Conservation (phyloP, 1,140 invertebrate genomes). For the Mesaphorura yosii region DNA sequence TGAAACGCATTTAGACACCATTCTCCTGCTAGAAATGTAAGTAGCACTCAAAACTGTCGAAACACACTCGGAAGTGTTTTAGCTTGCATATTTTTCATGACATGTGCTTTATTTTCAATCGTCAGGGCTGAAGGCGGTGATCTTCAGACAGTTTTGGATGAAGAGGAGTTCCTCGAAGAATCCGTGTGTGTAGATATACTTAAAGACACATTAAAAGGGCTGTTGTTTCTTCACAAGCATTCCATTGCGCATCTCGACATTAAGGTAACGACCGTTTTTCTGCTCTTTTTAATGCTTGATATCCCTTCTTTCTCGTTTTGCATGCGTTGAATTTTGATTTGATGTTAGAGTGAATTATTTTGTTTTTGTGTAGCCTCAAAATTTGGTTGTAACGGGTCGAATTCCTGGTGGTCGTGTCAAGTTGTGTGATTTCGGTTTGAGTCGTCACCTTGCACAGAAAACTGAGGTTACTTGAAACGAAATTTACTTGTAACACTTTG, state of each 20-base stretch:
- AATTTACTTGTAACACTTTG: not conserved
- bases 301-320: slow-evolving; percentile 6
- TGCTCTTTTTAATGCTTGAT: slow-evolving; percentile 8
- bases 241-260: slow-evolving; percentile 32
- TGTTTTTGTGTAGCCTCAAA: slow-evolving; percentile 26
- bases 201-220: slow-evolving; percentile 28
- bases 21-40: slow-evolving; percentile 31
- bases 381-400: slow-evolving; percentile 30
- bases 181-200: slow-evolving; percentile 25
- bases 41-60: not conserved
- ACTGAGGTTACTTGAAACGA: too few relatives aligned
- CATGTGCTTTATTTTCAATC: slow-evolving; percentile 6
- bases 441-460: slow-evolving; percentile 24
- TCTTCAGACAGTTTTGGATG: slow-evolving; percentile 30
- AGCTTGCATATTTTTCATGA: not conserved
- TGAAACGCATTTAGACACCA: slow-evolving; percentile 30
- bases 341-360: too few relatives aligned
- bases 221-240: slow-evolving; percentile 27
- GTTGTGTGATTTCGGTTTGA: slow-evolving; percentile 32
- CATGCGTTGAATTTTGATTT: too few relatives aligned
- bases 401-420: slow-evolving; percentile 25
- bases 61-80: too few relatives aligned
- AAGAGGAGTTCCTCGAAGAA: slow-evolving; percentile 29
- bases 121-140: slow-evolving; percentile 30
- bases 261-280: slow-evolving; percentile 21